Evolutionary conservation across 92 coral and sea anemone genomes (phyloP).

Genomic region (Epizoanthus ramosus): DNA sequence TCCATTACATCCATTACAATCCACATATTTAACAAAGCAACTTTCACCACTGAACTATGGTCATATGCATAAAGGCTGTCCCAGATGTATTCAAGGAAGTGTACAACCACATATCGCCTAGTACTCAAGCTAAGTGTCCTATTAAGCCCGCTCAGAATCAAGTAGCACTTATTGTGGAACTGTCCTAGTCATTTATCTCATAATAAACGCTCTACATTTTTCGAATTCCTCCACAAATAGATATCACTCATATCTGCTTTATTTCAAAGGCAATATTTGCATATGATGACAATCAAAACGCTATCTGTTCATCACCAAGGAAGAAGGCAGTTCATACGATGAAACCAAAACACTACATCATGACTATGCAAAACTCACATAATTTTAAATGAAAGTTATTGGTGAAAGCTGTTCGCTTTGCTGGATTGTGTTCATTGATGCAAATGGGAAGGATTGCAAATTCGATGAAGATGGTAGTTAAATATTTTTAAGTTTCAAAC

Average conservation of each 20-base stretch:
- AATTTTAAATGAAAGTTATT: neutral
- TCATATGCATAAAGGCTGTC: too few relatives aligned
- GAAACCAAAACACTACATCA: neutral
- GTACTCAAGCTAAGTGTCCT: neutral
- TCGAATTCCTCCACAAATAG: neutral
- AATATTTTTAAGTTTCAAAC: too few relatives aligned
- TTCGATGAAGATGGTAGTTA: too few relatives aligned
- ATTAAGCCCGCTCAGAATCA: neutral
- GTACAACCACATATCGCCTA: too few relatives aligned
- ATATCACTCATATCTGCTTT: neutral
- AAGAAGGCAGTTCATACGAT: neutral
- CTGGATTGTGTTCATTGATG: too few relatives aligned
- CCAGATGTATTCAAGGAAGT: too few relatives aligned
- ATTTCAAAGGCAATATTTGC: neutral
- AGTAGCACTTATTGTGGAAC: conserved; percentile 4
- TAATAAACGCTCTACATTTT: neutral
- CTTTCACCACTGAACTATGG: too few relatives aligned
- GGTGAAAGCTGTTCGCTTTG: too few relatives aligned
- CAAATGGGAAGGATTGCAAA: too few relatives aligned
- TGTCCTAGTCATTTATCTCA: conserved; percentile 8
- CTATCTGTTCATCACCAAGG: neutral
- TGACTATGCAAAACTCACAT: too few relatives aligned
- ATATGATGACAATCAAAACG: neutral
- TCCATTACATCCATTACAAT: too few relatives aligned
- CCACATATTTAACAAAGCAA: too few relatives aligned